Conservation (phyloP, 2,113 vertebrate species). For the Corvus cornix region DNA sequence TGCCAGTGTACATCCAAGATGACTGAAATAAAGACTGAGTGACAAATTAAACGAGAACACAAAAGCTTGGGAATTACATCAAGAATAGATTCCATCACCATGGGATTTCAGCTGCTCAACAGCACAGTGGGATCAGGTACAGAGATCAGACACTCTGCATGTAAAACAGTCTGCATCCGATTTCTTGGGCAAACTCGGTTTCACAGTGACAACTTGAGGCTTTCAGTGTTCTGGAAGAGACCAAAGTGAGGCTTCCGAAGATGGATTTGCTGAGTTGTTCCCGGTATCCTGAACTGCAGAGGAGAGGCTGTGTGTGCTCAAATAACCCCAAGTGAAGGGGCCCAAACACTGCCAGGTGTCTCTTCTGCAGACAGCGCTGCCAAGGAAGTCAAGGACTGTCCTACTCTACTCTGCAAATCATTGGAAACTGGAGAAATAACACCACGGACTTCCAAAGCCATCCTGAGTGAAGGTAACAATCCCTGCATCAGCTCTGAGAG, state of each 20-base stretch:
- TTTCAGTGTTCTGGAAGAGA: neutral
- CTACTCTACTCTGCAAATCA: neutral
- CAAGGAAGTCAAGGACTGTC: neutral
- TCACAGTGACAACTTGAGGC: neutral
- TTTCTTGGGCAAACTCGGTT: neutral
- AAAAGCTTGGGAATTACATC: neutral
- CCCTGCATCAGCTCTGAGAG: neutral
- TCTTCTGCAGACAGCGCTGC: neutral
- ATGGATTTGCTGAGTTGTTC: neutral
- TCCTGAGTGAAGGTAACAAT: neutral
- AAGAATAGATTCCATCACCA: neutral
- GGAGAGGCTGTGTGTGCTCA: neutral
- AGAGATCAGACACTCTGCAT: no score
- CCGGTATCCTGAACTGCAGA: neutral
- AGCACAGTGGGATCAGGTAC: neutral
- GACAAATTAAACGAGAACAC: neutral
- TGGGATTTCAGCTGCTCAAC: neutral
- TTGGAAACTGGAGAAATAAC: neutral
- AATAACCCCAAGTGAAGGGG: neutral
- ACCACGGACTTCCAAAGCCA: accelerated
- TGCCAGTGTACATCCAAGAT: neutral
- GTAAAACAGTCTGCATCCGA: neutral
- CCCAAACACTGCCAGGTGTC: neutral
- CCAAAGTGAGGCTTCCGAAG: neutral
- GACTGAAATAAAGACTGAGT: neutral